Evolutionary conservation across 1,140 invertebrate species (phyloP).

Genomic region (Mizuhopecten yessoensis): DNA sequence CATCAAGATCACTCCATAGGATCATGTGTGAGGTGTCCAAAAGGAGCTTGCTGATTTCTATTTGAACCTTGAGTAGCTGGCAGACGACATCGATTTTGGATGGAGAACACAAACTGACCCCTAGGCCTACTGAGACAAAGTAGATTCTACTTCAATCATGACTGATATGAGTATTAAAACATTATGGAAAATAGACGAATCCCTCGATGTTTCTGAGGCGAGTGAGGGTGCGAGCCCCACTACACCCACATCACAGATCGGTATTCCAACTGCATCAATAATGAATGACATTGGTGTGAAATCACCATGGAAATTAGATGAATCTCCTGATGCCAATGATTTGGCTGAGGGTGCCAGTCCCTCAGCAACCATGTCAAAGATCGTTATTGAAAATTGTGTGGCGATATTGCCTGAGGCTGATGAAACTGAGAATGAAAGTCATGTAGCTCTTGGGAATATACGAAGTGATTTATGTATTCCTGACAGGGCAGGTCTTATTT

Average conservation of each 20-base stretch:
- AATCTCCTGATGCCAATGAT: not conserved
- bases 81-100: no score
- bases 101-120: no score
- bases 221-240: not conserved
- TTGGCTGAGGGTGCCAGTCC: not conserved
- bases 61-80: no score
- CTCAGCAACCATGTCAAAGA: not conserved
- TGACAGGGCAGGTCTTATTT: not conserved
- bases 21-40: no score
- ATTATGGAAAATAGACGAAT: constrained; percentile 1
- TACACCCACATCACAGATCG: not conserved
- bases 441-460: not conserved
- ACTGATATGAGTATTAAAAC: not conserved
- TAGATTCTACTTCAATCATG: no score
- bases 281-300: not conserved
- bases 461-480: not conserved
- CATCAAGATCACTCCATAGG: no score
- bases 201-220: not conserved
- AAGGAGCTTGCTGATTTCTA: no score
- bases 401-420: not conserved
- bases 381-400: not conserved
- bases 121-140: no score
- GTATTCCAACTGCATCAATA: not conserved
- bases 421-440: not conserved
- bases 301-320: not conserved